A percentile compares a stretch with the other conserved stretches of the same genome.
These are phyloP conservation scores for Exocentrus adspersus DNA, from an alignment of 2,888 invertebrate species.

Conservation along the genomic window DNA sequence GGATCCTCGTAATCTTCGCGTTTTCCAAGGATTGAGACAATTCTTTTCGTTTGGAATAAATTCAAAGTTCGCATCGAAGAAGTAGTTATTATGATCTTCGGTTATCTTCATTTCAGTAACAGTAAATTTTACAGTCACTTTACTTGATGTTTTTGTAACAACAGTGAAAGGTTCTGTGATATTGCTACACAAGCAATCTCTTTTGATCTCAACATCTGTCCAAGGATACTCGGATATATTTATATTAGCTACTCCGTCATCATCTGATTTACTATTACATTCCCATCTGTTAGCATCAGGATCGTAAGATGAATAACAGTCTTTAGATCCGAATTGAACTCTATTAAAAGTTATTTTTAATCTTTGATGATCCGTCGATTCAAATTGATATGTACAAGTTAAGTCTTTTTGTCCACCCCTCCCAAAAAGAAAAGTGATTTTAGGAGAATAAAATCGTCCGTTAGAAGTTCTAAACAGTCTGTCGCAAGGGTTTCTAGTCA, in stretches of 20 bases:
- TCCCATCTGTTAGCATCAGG: slow-evolving; percentile 75
- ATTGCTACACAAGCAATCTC: slow-evolving; percentile 80
- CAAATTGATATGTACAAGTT: slow-evolving; percentile 80
- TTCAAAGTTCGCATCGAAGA: slow-evolving; percentile 80
- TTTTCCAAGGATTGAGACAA: slow-evolving; percentile 75
- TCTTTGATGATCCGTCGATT: slow-evolving; percentile 75
- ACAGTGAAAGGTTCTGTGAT: slow-evolving; percentile 71
- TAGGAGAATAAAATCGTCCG: slow-evolving; percentile 76
- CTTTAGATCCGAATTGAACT: slow-evolving; percentile 76
- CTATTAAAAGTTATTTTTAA: slow-evolving; percentile 76
- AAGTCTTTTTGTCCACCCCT: slow-evolving; percentile 82
- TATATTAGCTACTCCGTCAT: slow-evolving; percentile 55
- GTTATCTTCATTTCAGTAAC: slow-evolving; percentile 83
- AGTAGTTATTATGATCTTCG: slow-evolving; percentile 82
- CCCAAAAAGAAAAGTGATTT: slow-evolving; percentile 84
- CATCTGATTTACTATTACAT: slow-evolving; percentile 66
- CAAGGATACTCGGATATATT: slow-evolving; percentile 75
- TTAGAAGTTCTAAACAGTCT: slow-evolving; percentile 67
- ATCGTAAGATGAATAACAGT: slow-evolving; percentile 75
- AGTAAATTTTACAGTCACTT: slow-evolving; percentile 78
- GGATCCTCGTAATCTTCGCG: slow-evolving; percentile 73
- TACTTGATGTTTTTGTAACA: slow-evolving; percentile 75
- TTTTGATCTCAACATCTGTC: slow-evolving; percentile 71
- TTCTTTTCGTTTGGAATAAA: slow-evolving; percentile 70
- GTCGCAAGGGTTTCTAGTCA: slow-evolving; percentile 73